Evolutionary conservation across 1,140 invertebrate genomes (phyloP), one percentile per base, ranked within the genome.

Genomic region (Zaprionus capensis): DNA sequence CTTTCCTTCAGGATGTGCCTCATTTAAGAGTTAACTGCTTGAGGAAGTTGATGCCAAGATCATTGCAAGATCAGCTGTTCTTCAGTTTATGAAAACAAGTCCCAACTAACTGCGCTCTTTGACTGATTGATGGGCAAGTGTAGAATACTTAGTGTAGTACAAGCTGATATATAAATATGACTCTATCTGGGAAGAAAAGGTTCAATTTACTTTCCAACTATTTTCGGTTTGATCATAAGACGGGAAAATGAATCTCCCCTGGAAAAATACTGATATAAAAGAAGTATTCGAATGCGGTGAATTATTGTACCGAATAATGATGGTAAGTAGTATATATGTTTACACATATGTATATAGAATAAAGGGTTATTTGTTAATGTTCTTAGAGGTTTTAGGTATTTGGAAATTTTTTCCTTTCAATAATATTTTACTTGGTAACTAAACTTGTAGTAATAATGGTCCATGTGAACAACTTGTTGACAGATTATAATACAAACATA

Each of bases 1-100:
- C 14, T 69, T 80, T 77, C 74, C 80, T 64, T 65, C 56, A 87
- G 83, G 84, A 87, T 87, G 83, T 87, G 44, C 36, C 59, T 78
- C 49, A 80, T 87, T 88, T 88, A 57, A 2, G 64, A 62, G 26
- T n/a, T 69, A 36, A 28, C 55, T 14, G 28, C 28, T 15, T 17
- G 31, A 28, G 65, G 24, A 63, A 63, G 22, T 24, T 22, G 14
- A 38, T 73, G 66, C 28, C 28, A 0, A 34, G 31, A 26, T 28
- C 38, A 14, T 36, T 57, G 49, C 4, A 20, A 38, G 51, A 38
- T 65, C 20, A 36, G 7, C 36, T 57, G 26, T 26, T 31, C 1
- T 22, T 28, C 1, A 44, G 20, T 24, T 61, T 12, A 17, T 22
- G 17, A 38, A 38, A 38, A 38, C 36, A 38, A 38, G 2, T 38